Percentiles rank a stretch among this genome's conserved stretches.
Conservation (phyloP, 2,888 invertebrate species). For the Drosophila peninsularis region DNA sequence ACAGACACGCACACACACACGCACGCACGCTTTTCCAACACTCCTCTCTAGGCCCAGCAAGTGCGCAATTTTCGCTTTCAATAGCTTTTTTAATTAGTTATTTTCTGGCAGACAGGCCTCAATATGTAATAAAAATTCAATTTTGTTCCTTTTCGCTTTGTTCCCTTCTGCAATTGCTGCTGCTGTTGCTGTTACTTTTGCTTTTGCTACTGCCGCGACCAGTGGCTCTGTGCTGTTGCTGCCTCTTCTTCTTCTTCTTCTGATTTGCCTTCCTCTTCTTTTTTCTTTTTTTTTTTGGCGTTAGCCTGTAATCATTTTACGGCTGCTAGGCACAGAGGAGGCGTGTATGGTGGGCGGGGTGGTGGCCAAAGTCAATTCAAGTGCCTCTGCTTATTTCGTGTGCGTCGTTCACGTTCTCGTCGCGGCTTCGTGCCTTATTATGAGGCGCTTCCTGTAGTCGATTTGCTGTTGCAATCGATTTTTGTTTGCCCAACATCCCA, state of each 20-base stretch:
- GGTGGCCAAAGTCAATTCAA: constrained; percentile 75
- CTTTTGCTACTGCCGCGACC: constrained; percentile 19
- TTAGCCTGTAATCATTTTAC: constrained; percentile 76
- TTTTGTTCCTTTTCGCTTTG: constrained; percentile 23
- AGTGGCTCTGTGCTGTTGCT: constrained; percentile 23
- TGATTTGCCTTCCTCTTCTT: constrained; percentile 44
- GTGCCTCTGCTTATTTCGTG: constrained; percentile 52
- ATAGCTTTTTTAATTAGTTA: constrained; percentile 25
- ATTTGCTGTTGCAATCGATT: constrained; percentile 68
- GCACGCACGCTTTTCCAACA: constrained; percentile 21
- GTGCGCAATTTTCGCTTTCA: constrained; percentile 32
- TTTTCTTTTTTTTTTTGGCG: constrained; percentile 38
- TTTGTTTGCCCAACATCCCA: constrained; percentile 48
- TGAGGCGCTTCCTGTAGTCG: constrained; percentile 58
- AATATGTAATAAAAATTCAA: constrained; percentile 28
- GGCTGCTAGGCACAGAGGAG: constrained; percentile 25
- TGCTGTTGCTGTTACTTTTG: constrained; percentile 3
- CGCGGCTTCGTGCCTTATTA: constrained; percentile 55
- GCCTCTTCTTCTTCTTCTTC: constrained; percentile 13
- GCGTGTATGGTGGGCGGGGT: background rate
- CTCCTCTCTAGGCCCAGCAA: constrained; percentile 18
- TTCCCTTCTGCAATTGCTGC: background rate
- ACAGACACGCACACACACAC: constrained; percentile 6
- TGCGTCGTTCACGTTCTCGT: constrained; percentile 52
- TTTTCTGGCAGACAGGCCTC: constrained; percentile 8